These are phyloP conservation scores for Platycnemis pennipes DNA, from an alignment of 2,888 invertebrate species.

Conservation along the genomic window DNA sequence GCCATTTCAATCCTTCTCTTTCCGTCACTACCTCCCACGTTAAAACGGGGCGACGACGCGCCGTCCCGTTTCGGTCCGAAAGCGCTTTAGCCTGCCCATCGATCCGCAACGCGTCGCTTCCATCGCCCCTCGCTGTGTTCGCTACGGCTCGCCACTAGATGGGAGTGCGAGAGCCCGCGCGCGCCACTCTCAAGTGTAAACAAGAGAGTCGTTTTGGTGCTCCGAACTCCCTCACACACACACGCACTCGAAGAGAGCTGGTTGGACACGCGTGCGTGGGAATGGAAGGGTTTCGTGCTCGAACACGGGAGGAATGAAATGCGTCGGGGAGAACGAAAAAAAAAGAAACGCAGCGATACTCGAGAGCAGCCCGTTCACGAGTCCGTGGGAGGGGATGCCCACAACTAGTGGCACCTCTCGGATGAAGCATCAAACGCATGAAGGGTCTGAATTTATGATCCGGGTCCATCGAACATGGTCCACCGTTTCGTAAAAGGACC, in stretches of 20 bases:
- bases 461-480: no score
- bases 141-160: neutral
- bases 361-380: no score
- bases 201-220: neutral
- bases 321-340: neutral
- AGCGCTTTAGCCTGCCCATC: neutral
- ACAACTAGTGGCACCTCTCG: neutral
- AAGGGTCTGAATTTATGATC: neutral
- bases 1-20: neutral
- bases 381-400: neutral
- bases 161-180: neutral
- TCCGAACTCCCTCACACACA: neutral
- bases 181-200: neutral
- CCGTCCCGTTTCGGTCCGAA: neutral
- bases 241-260: neutral
- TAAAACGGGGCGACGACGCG: neutral
- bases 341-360: neutral
- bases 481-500: no score
- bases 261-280: neutral
- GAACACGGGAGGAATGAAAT: neutral
- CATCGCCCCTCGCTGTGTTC: neutral
- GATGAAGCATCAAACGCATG: neutral
- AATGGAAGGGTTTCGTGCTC: neutral
- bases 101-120: constrained; percentile 31
- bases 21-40: neutral